Evolutionary conservation across 1,140 invertebrate species (phyloP).

Genomic region (Globodera ellingtonae): DNA sequence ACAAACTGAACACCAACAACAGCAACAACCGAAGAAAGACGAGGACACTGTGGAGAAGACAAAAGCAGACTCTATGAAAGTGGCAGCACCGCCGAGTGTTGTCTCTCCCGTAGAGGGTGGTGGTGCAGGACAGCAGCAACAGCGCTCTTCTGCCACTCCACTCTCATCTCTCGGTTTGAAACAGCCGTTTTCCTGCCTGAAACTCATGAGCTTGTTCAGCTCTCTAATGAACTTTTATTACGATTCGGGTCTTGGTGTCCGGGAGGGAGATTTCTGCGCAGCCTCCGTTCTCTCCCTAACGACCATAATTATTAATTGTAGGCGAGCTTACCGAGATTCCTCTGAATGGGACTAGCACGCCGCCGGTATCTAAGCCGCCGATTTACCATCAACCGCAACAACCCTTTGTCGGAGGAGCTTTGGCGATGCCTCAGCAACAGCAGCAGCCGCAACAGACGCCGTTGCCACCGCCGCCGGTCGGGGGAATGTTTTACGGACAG

Average conservation of each 20-base stretch:
- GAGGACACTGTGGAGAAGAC: not conserved
- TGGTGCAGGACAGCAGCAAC: not conserved
- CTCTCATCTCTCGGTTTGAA: constrained; percentile 4
- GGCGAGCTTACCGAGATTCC: not conserved
- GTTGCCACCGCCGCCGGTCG: constrained; percentile 1
- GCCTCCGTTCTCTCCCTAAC: not conserved
- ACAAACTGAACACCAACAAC: too few species aligned
- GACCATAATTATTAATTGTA: not conserved
- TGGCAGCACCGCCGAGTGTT: not conserved
- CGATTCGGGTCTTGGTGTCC: too few species aligned
- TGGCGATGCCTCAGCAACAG: constrained; percentile 4
- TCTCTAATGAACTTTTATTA: too few species aligned
- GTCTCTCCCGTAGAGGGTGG: not conserved
- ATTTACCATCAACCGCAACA: constrained; percentile 26
- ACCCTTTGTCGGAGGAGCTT: too few species aligned
- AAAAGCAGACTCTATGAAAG: not conserved
- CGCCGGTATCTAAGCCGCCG: constrained; percentile 21
- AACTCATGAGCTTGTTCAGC: not conserved
- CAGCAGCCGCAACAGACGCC: constrained; percentile 1
- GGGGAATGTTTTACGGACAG: too few species aligned
- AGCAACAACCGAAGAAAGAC: not conserved
- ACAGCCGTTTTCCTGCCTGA: not conserved
- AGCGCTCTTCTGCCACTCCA: constrained; percentile 23
- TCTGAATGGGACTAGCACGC: constrained; percentile 1
- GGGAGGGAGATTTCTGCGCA: too few species aligned